phyloP scores from a whole-genome alignment of 2,797 vertebrate genomes.

The Neoniphon sammara region DNA sequence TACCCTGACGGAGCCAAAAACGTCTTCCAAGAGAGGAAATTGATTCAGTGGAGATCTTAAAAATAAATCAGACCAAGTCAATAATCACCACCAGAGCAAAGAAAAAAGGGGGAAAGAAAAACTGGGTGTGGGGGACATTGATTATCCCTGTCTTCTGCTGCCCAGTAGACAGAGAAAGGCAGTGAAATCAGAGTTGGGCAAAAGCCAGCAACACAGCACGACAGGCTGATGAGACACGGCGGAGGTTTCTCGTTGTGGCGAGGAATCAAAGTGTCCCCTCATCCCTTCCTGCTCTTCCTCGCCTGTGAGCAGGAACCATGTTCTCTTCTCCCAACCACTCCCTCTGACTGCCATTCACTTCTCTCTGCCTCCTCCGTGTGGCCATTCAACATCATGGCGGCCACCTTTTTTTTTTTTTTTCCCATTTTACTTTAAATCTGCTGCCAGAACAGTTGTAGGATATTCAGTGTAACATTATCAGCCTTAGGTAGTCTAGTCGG shows the following conservation, averaged over 20 bases:
- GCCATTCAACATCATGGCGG: not conserved
- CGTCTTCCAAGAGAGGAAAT: constrained; percentile 67
- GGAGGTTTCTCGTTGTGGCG: constrained; percentile 44
- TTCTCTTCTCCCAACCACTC: constrained; percentile 68
- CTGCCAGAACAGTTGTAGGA: too few relatives aligned
- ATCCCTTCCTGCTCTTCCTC: constrained; percentile 26
- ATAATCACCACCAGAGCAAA: constrained; percentile 58
- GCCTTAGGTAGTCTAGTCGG: too few relatives aligned
- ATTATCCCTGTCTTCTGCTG: constrained; percentile 52
- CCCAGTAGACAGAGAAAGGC: constrained; percentile 34
- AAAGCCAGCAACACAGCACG: constrained; percentile 35
- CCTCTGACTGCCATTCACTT: constrained; percentile 51
- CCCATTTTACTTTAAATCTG: too few relatives aligned
- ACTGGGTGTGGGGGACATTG: constrained; percentile 46
- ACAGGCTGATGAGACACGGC: constrained; percentile 47
- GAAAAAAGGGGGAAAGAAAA: not conserved
- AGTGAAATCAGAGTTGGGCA: constrained; percentile 40
- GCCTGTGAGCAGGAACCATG: constrained; percentile 46
- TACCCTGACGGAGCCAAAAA: constrained; percentile 67
- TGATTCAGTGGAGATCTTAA: constrained; percentile 70
- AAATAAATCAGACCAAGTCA: constrained; percentile 64
- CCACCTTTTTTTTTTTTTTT: not conserved
- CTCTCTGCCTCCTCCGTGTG: constrained; percentile 72
- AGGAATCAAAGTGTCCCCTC: constrained; percentile 44
- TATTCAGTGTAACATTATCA: too few relatives aligned